Conservation (phyloP, 2,797 vertebrate genomes). For the Premnoplex brunnescens region DNA sequence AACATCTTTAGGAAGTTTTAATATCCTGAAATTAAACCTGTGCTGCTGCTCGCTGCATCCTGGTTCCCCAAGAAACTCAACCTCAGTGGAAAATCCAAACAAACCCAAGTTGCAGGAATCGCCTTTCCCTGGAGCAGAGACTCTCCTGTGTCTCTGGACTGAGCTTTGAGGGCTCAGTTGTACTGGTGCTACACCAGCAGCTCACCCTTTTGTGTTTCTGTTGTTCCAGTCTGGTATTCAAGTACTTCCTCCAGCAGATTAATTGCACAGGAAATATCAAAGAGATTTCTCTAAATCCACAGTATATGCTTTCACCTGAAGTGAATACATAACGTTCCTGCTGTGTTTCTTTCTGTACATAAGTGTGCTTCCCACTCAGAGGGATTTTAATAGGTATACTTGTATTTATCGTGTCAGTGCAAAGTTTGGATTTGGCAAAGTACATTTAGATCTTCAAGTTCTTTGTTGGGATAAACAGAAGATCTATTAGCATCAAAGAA, state of each 20-base stretch:
- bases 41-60: not conserved
- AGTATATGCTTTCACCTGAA: not conserved
- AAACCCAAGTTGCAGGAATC: not conserved
- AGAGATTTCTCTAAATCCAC: not conserved
- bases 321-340: not conserved
- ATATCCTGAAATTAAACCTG: constrained; percentile 1
- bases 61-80: not conserved
- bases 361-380: not conserved
- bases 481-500: not conserved
- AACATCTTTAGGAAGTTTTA: not conserved
- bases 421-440: not conserved
- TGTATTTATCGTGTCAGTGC: not conserved
- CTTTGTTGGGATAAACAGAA: not conserved
- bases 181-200: not conserved
- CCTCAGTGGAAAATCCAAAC: not conserved
- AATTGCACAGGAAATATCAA: constrained; percentile 13
- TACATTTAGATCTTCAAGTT: not conserved
- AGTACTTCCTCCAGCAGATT: not conserved
- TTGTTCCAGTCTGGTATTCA: not conserved
- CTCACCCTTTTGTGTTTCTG: not conserved
- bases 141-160: not conserved
- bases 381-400: not conserved
- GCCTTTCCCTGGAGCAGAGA: not conserved
- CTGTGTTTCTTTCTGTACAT: not conserved
- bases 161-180: not conserved